Evolutionary conservation across 1,140 invertebrate genomes (phyloP).

Genomic region (Littorina saxatilis): DNA sequence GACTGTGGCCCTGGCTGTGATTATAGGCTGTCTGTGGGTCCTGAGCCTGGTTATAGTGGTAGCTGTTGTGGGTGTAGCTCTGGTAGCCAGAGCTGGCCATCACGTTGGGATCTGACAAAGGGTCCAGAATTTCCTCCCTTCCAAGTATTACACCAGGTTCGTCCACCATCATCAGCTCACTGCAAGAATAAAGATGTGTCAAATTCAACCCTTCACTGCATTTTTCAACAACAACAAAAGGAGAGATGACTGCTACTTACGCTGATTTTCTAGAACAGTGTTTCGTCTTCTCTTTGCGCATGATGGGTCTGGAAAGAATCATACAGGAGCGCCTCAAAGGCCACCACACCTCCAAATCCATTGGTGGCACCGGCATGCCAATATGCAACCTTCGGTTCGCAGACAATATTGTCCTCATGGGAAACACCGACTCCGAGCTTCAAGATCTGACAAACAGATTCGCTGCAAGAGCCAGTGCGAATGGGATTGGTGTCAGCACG

Average conservation of each 20-base stretch:
- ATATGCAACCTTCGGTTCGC: too few species aligned
- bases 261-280: neutral
- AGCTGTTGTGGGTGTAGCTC: neutral
- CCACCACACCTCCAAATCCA: too few species aligned
- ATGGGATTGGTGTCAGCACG: too few species aligned
- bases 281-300: neutral
- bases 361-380: too few species aligned
- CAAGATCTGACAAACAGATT: too few species aligned
- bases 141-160: slow-evolving; percentile 9
- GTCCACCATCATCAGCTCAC: slow-evolving; percentile 21
- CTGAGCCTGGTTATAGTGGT: neutral
- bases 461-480: too few species aligned
- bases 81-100: neutral
- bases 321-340: neutral
- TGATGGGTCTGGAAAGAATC: neutral
- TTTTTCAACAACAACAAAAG: too few species aligned
- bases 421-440: too few species aligned
- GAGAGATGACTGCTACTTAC: neutral
- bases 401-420: too few species aligned
- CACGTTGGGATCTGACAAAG: neutral
- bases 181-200: neutral
- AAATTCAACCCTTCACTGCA: neutral
- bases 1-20: neutral
- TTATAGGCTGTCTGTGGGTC: neutral
- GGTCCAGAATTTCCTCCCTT: neutral